Percentiles rank a stretch among this genome's conserved stretches.
phyloP scores from a whole-genome alignment of 2,797 vertebrate genomes.

The Sebastolobus alascanus region DNA sequence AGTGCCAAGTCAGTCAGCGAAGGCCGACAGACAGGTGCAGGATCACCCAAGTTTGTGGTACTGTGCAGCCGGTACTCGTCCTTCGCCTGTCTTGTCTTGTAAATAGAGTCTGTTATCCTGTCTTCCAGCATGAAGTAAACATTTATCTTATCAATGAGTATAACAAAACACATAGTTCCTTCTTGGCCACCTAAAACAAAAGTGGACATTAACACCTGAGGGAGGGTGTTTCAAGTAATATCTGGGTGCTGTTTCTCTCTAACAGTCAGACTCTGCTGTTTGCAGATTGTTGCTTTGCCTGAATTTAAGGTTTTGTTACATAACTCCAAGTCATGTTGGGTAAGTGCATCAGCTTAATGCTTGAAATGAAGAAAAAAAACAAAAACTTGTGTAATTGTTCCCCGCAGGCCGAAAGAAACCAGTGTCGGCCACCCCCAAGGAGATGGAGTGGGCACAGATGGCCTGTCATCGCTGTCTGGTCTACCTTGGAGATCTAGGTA shows the following conservation, averaged over 20 bases:
- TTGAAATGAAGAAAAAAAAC: background rate
- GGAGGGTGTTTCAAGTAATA: no score
- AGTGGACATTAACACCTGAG: background rate
- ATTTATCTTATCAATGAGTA: background rate
- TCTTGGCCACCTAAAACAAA: background rate
- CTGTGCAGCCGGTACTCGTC: background rate
- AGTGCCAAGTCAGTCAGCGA: background rate
- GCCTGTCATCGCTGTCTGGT: constrained; percentile 97
- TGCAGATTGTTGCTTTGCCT: background rate
- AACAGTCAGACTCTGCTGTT: background rate
- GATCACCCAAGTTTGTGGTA: background rate
- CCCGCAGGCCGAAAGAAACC: constrained; percentile 93
- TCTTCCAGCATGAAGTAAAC: background rate
- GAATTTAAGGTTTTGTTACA: constrained; percentile 9
- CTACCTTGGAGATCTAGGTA: constrained; percentile 97
- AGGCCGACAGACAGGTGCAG: background rate
- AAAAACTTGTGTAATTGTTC: constrained; percentile 36
- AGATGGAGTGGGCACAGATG: constrained; percentile 99
- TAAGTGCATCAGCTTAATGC: constrained; percentile 18
- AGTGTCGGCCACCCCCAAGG: constrained; percentile 92
- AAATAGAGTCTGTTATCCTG: background rate
- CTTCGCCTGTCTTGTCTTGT: background rate
- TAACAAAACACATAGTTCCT: background rate
- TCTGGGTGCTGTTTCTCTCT: background rate
- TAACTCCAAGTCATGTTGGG: constrained; percentile 24